Evolutionary conservation across 2,888 invertebrate species (phyloP).

Genomic region (Nysson spinosus): DNA sequence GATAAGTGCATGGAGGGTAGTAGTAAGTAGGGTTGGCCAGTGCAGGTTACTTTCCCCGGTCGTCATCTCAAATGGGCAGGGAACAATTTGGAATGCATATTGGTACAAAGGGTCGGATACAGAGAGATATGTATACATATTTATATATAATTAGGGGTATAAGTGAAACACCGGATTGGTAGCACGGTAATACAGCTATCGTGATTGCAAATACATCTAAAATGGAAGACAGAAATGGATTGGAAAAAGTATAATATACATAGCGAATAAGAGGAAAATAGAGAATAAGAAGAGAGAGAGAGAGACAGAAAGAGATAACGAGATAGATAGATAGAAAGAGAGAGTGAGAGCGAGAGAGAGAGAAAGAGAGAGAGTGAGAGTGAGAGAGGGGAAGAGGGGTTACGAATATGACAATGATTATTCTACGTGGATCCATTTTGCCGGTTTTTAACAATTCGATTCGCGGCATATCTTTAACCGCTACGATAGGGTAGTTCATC

Average conservation of each 20-base stretch:
- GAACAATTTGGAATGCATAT: neutral
- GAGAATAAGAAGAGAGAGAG: neutral
- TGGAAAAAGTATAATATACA: neutral
- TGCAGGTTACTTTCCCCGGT: slow-evolving; percentile 20
- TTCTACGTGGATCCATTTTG: slow-evolving; percentile 14
- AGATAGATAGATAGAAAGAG: neutral
- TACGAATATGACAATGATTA: slow-evolving; percentile 19
- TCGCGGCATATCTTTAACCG: slow-evolving; percentile 13
- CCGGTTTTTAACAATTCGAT: slow-evolving; percentile 7
- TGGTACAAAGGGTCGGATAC: neutral
- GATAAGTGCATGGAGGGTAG: slow-evolving; percentile 50
- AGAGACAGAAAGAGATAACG: neutral
- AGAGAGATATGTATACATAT: too few relatives aligned
- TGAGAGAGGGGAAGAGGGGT: slow-evolving; percentile 29
- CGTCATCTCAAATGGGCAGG: slow-evolving; percentile 12
- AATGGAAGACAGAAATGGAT: neutral
- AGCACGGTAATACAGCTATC: neutral
- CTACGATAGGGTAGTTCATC: slow-evolving; percentile 5
- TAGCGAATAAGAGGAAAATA: neutral
- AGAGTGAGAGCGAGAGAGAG: slow-evolving; percentile 7
- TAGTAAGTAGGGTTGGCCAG: slow-evolving; percentile 7
- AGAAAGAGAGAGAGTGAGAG: slow-evolving; percentile 23
- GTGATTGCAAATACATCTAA: neutral
- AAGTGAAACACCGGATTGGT: too few relatives aligned
- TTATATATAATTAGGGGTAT: too few relatives aligned